These are phyloP conservation scores for Holothuria glaberrima DNA, from an alignment of 35 echinoderm and acorn worm genomes.

Conservation along the genomic window DNA sequence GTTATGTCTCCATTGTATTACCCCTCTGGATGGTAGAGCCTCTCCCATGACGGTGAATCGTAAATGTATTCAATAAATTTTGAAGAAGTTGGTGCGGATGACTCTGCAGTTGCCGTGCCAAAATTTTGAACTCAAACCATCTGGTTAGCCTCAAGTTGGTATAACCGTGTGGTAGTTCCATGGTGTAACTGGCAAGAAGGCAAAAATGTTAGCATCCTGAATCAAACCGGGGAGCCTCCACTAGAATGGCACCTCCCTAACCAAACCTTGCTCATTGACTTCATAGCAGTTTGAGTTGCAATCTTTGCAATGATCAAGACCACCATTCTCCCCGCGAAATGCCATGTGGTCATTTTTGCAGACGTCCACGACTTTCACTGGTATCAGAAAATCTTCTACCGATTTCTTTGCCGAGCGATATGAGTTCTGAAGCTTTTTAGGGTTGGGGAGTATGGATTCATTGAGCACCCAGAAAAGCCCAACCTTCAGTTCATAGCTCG, in stretches of 20 bases:
- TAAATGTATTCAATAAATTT: neutral
- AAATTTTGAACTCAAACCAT: slow-evolving; percentile 46
- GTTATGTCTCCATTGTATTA: neutral
- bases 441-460: neutral
- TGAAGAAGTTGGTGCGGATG: neutral
- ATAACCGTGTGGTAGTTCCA: too few relatives aligned
- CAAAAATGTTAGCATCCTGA: neutral
- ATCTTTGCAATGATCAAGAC: neutral
- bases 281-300: neutral
- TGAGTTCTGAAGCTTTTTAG: neutral
- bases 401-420: neutral
- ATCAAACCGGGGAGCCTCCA: too few relatives aligned
- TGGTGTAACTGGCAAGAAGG: neutral
- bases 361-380: neutral
- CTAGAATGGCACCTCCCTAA: too few relatives aligned
- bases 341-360: slow-evolving; percentile 8
- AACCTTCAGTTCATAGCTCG: too few relatives aligned
- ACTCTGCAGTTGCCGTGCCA: too few relatives aligned
- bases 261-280: neutral
- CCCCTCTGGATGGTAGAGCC: neutral
- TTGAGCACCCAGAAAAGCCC: neutral
- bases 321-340: neutral
- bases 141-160: neutral
- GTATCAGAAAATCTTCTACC: neutral
- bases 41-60: neutral